These are phyloP conservation scores for Phocides pigmalion DNA, from an alignment of 1,140 invertebrate species.

Conservation along the genomic window DNA sequence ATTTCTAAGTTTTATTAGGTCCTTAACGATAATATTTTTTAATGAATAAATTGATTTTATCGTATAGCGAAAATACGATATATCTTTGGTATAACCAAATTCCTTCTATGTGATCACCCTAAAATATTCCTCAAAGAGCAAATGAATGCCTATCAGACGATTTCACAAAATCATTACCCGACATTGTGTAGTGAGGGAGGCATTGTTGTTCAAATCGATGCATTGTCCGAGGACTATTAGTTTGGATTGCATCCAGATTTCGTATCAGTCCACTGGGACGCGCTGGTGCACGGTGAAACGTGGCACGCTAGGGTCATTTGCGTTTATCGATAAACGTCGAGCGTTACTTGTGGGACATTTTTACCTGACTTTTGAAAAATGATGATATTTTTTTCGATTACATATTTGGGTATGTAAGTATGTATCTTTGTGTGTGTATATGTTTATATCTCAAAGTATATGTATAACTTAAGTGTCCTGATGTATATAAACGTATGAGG, in stretches of 20 bases:
- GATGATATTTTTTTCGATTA: too few relatives aligned
- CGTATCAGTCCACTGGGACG: slow-evolving; percentile 33
- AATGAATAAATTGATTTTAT: too few relatives aligned
- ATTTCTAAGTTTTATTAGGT: too few relatives aligned
- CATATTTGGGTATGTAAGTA: too few relatives aligned
- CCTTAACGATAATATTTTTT: too few relatives aligned
- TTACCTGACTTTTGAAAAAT: too few relatives aligned
- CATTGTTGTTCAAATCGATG: slow-evolving; percentile 35
- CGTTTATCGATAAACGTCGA: slow-evolving; percentile 32
- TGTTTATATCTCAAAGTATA: too few relatives aligned
- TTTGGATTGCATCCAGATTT: slow-evolving; percentile 37
- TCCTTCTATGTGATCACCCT: background rate
- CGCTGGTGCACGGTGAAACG: slow-evolving; percentile 30
- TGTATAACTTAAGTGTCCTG: too few relatives aligned
- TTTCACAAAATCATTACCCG: slow-evolving; percentile 33
- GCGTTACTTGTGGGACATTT: slow-evolving; percentile 18
- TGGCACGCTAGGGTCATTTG: slow-evolving; percentile 25
- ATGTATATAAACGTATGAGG: too few relatives aligned
- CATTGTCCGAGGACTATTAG: slow-evolving; percentile 37
- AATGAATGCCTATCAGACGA: slow-evolving; percentile 14
- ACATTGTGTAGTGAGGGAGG: slow-evolving; percentile 31
- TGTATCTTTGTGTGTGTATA: too few relatives aligned
- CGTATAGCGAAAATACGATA: too few relatives aligned
- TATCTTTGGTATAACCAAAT: too few relatives aligned
- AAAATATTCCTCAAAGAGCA: slow-evolving; percentile 9